Percentiles rank a stretch among this genome's conserved stretches.
phyloP scores from a whole-genome alignment of 1,140 invertebrate species.

The Apolygus lucorum region DNA sequence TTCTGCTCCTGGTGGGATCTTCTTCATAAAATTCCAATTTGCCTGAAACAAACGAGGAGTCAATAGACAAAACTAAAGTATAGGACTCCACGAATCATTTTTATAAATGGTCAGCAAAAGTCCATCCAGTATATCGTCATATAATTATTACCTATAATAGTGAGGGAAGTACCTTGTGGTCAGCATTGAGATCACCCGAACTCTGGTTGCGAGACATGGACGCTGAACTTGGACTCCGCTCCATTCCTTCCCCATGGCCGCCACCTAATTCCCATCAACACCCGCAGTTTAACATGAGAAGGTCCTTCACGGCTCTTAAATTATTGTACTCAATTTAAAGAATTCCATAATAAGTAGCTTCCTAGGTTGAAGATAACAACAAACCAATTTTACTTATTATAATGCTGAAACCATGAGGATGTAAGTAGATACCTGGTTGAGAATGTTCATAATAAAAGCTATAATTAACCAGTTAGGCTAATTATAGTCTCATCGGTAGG shows the following conservation, averaged over 20 bases:
- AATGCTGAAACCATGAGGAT: too few relatives aligned
- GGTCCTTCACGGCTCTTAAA: too few relatives aligned
- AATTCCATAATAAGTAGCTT: too few relatives aligned
- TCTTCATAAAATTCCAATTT: slow-evolving; percentile 91
- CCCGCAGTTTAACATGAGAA: too few relatives aligned
- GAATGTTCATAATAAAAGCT: too few relatives aligned
- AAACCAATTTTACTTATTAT: too few relatives aligned
- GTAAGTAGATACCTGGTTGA: too few relatives aligned
- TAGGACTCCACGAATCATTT: not conserved
- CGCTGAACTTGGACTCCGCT: slow-evolving; percentile 35
- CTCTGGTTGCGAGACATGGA: slow-evolving; percentile 73
- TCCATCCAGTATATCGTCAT: not conserved
- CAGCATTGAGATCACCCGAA: slow-evolving; percentile 53
- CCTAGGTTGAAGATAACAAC: too few relatives aligned
- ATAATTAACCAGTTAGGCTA: too few relatives aligned
- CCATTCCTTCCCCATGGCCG: slow-evolving; percentile 20
- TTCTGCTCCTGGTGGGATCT: slow-evolving; percentile 93
- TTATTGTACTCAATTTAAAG: too few relatives aligned
- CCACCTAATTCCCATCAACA: too few relatives aligned
- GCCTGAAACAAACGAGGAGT: slow-evolving; percentile 42
- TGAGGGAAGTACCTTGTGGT: slow-evolving; percentile 38
- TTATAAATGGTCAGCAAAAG: not conserved
- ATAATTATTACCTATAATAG: not conserved
- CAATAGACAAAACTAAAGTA: not conserved
- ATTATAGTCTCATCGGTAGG: too few relatives aligned